phyloP scores from a whole-genome alignment of 2,113 vertebrate species.

The Prolemur simus region DNA sequence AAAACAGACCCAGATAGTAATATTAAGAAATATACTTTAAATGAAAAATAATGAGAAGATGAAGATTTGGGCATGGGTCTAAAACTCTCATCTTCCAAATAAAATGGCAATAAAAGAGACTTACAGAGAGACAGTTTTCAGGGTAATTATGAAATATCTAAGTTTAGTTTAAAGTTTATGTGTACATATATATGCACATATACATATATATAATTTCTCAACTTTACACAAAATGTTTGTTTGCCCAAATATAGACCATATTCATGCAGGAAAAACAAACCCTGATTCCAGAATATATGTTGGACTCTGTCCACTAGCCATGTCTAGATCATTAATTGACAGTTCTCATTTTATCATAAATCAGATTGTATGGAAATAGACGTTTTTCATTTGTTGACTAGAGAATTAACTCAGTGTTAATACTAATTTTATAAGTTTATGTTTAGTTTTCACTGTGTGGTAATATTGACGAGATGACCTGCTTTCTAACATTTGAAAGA shows the following conservation, averaged over 20 bases:
- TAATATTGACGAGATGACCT: neutral
- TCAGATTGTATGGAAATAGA: neutral
- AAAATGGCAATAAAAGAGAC: neutral
- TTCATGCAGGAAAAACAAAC: neutral
- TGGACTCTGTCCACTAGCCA: neutral
- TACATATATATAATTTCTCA: neutral
- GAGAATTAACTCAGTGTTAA: neutral
- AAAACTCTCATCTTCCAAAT: neutral
- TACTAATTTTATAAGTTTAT: neutral
- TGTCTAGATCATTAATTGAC: neutral
- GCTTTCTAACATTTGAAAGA: neutral
- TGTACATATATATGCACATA: neutral
- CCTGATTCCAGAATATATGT: neutral
- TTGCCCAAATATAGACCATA: neutral
- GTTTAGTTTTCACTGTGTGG: neutral
- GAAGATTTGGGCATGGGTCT: neutral
- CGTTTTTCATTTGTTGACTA: neutral
- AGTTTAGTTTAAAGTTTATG: neutral
- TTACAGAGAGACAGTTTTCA: neutral
- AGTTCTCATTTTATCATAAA: neutral
- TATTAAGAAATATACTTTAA: neutral
- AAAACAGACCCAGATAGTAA: neutral
- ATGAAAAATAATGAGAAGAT: neutral
- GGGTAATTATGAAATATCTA: neutral
- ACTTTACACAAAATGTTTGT: neutral